Conservation (phyloP, 2,113 vertebrate genomes). For the Macrotis lagotis region DNA sequence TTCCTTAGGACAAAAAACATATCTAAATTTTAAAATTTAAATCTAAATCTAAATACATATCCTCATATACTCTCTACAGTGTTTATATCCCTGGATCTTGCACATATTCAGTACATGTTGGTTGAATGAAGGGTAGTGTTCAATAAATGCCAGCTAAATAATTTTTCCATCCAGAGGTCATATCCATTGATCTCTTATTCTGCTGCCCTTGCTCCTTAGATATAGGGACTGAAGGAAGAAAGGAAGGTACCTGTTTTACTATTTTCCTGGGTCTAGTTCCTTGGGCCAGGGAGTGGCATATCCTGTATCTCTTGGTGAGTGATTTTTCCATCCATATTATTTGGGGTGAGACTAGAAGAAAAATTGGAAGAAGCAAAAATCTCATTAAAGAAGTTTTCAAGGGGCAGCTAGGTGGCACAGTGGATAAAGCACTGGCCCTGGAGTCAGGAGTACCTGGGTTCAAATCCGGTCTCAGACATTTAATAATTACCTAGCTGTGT, state of each 20-base stretch:
- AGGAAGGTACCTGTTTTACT: slow-evolving; percentile 39
- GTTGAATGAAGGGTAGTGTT: background rate
- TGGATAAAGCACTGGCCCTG: no score
- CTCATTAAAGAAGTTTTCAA: slow-evolving; percentile 66
- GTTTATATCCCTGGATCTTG: background rate
- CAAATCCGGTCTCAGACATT: no score
- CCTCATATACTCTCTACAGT: background rate
- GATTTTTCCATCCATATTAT: slow-evolving; percentile 28
- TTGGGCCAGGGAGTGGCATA: slow-evolving; percentile 27
- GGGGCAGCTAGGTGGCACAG: no score
- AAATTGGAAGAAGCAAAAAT: slow-evolving; percentile 56
- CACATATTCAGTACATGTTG: background rate
- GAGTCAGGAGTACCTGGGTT: no score
- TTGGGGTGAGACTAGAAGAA: background rate
- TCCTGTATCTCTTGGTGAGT: slow-evolving; percentile 44
- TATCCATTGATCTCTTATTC: background rate
- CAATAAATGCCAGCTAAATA: background rate
- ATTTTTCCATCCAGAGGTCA: background rate
- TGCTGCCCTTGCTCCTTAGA: background rate
- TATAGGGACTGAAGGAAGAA: background rate
- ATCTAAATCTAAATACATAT: background rate
- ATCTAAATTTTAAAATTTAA: background rate
- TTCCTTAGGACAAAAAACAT: background rate
- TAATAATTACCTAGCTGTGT: no score
- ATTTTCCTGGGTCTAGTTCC: slow-evolving; percentile 31